phyloP scores from a whole-genome alignment of 2,113 vertebrate species.

The Amazona guildingii region DNA sequence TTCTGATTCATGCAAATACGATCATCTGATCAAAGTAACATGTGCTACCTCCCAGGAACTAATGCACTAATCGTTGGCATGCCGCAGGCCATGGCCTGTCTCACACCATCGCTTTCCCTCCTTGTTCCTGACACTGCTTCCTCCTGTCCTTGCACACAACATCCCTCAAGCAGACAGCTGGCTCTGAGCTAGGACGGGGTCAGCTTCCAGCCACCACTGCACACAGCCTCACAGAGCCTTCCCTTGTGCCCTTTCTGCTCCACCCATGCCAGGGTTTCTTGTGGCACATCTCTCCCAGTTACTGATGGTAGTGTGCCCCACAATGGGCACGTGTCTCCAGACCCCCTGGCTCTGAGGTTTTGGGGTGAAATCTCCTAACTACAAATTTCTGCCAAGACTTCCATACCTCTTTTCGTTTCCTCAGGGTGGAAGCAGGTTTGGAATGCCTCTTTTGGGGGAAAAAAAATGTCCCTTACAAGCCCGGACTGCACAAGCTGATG shows the following conservation, averaged over 20 bases:
- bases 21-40: slow-evolving; percentile 60
- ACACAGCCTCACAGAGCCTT: not conserved
- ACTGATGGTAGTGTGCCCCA: not conserved
- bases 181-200: not conserved
- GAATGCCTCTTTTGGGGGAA: not conserved
- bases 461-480: not conserved
- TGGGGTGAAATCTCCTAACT: not conserved
- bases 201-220: not conserved
- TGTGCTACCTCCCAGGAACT: slow-evolving; percentile 53
- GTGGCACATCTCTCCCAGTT: not conserved
- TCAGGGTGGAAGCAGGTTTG: not conserved
- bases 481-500: not conserved
- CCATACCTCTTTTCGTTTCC: not conserved
- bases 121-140: not conserved
- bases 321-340: rapidly evolving
- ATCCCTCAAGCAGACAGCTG: not conserved
- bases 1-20: slow-evolving; percentile 55
- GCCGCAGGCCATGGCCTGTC: not conserved
- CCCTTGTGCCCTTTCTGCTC: not conserved
- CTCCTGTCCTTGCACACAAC: not conserved
- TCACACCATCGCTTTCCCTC: not conserved
- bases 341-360: not conserved
- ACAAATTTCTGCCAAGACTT: not conserved
- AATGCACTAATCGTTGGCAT: not conserved
- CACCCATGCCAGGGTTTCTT: rapidly evolving